phyloP scores from a whole-genome alignment of 23 tunicate genomes.

The Clavelina lepadiformis region DNA sequence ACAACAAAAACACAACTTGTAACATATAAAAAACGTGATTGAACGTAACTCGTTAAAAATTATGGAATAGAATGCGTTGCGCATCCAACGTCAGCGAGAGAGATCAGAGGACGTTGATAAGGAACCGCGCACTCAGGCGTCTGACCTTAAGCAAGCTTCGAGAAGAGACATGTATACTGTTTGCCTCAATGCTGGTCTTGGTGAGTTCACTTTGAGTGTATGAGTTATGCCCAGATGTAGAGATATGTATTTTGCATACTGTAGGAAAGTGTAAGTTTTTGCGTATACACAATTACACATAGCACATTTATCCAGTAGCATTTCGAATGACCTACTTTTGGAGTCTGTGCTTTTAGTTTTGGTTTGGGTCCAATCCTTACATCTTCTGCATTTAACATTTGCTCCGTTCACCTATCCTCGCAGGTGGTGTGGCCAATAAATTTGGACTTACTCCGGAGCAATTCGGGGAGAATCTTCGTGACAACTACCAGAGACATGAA shows the following conservation, averaged over 20 bases:
- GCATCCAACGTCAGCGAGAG: constrained; percentile 55
- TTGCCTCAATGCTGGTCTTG: constrained; percentile 82
- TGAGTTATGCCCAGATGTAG: too few relatives aligned
- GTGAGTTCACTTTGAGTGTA: too few relatives aligned
- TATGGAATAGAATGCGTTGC: constrained; percentile 62
- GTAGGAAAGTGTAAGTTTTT: too few relatives aligned
- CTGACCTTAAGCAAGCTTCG: constrained; percentile 78
- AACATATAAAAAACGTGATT: constrained; percentile 6
- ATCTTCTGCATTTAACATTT: not conserved
- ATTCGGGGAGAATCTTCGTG: constrained; percentile 88
- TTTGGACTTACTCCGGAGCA: constrained; percentile 97
- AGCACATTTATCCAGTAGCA: too few relatives aligned
- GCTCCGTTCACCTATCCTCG: too few relatives aligned
- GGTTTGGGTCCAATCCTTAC: not conserved
- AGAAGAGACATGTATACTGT: constrained; percentile 82
- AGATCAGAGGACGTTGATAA: constrained; percentile 37
- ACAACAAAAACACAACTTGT: too few relatives aligned
- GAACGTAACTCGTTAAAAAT: too few relatives aligned
- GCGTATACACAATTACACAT: too few relatives aligned
- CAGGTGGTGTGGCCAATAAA: constrained; percentile 92
- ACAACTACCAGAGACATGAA: constrained; percentile 92
- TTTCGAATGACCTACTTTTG: too few relatives aligned
- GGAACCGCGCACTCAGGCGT: constrained; percentile 42
- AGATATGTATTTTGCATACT: too few relatives aligned
- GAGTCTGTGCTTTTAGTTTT: too few relatives aligned